A percentile compares a stretch with the other conserved stretches of the same genome.
Evolutionary conservation across 2,888 invertebrate species (phyloP).

Genomic region (Achlya flavicornis): DNA sequence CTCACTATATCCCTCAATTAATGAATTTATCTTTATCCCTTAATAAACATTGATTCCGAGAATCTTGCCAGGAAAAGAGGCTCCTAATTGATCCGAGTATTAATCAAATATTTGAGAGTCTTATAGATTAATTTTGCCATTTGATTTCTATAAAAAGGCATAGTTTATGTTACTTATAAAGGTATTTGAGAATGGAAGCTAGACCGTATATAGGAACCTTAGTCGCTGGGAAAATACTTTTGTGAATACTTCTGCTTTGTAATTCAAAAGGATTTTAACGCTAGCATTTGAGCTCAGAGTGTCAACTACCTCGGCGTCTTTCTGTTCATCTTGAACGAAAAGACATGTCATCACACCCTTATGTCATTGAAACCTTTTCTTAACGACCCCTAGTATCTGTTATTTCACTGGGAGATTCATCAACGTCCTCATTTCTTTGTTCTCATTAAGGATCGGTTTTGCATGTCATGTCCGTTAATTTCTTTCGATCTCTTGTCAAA

Average conservation of each 20-base stretch:
- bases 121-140: background rate
- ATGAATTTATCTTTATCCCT: no score
- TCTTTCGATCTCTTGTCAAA: no score
- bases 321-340: no score
- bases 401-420: no score
- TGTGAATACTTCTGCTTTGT: background rate
- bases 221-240: slow-evolving; percentile 10
- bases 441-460: no score
- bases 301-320: no score
- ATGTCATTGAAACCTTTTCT: no score
- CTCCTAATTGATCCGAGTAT: background rate
- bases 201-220: slow-evolving; percentile 8
- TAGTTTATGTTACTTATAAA: background rate
- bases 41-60: background rate
- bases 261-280: background rate
- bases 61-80: background rate
- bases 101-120: background rate
- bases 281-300: background rate
- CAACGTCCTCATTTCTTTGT: no score
- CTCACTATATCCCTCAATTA: no score
- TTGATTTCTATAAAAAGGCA: slow-evolving; percentile 1
- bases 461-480: no score
- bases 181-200: slow-evolving; percentile 7
- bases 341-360: no score
- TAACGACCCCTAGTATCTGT: no score